Conservation (phyloP, 2,888 invertebrate genomes). For the Ryuthela nishihirai region DNA sequence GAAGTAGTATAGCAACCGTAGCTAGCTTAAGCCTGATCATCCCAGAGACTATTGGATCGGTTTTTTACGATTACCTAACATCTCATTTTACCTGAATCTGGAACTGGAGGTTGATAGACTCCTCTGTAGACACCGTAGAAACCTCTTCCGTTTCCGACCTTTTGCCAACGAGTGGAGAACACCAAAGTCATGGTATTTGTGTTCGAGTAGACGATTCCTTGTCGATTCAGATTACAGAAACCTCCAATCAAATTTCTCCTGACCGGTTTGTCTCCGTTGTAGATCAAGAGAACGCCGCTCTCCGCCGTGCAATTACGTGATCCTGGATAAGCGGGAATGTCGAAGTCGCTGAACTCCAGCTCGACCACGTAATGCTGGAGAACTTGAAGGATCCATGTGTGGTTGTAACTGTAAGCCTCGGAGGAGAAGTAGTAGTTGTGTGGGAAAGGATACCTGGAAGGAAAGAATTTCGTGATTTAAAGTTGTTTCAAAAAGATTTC, state of each 20-base stretch:
- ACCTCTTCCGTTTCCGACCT: conserved; percentile 45
- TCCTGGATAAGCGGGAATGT: conserved; percentile 42
- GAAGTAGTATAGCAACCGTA: too few species aligned
- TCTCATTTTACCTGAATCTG: conserved; percentile 15
- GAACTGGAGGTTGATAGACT: conserved; percentile 9
- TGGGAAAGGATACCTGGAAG: conserved; percentile 44
- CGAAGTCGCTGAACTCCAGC: conserved; percentile 45
- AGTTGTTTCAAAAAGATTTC: too few species aligned
- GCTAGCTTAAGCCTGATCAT: too few species aligned
- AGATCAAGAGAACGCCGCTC: conserved; percentile 41
- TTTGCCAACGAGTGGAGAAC: conserved; percentile 40
- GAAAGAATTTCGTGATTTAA: too few species aligned
- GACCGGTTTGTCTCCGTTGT: conserved; percentile 31
- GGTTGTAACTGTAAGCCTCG: conserved; percentile 39
- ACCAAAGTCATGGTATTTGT: conserved; percentile 38
- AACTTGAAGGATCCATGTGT: conserved; percentile 41
- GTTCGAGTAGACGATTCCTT: conserved; percentile 41
- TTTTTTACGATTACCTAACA: too few species aligned
- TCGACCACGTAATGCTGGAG: conserved; percentile 38
- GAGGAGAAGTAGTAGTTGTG: conserved; percentile 40
- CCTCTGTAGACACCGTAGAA: conserved; percentile 43
- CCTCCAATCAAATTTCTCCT: conserved; percentile 35
- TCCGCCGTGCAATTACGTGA: conserved; percentile 42
- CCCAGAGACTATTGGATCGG: too few species aligned
- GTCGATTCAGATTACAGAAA: conserved; percentile 44